Conservation (phyloP, 2,797 vertebrate genomes). For the Acanthiza pusilla region DNA sequence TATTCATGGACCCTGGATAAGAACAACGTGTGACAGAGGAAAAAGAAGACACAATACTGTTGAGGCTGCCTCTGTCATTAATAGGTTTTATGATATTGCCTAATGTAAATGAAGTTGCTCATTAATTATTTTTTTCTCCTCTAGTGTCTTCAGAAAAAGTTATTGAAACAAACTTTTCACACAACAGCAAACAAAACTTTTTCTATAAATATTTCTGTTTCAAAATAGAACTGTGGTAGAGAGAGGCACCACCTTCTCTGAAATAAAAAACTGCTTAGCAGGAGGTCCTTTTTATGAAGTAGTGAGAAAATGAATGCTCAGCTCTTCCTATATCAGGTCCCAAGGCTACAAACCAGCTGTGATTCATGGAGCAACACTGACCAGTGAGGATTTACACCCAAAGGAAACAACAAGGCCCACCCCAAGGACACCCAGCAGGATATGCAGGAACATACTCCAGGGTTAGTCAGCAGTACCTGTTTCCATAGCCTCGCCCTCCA, state of each 20-base stretch:
- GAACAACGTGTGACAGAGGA: neutral
- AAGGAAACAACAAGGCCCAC: neutral
- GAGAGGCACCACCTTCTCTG: too few species aligned
- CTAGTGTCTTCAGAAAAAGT: neutral
- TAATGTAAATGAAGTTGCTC: neutral
- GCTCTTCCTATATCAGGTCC: neutral
- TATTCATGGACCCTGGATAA: neutral
- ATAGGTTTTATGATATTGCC: neutral
- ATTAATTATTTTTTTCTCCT: neutral
- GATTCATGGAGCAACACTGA: neutral
- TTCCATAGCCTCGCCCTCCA: neutral
- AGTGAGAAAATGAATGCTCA: neutral
- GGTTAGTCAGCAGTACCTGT: neutral
- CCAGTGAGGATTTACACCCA: neutral
- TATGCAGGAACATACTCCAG: fast-evolving
- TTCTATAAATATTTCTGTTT: neutral
- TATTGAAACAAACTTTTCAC: neutral
- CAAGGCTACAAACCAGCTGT: neutral
- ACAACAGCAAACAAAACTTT: fast-evolving
- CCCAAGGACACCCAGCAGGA: neutral
- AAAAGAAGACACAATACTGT: neutral
- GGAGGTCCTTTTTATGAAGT: neutral
- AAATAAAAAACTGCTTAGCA: neutral
- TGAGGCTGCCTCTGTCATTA: neutral
- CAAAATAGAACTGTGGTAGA: neutral